Base-by-base conservation (phyloP, 2,113 vertebrate species). In the Agapornis roseicollis region DNA sequence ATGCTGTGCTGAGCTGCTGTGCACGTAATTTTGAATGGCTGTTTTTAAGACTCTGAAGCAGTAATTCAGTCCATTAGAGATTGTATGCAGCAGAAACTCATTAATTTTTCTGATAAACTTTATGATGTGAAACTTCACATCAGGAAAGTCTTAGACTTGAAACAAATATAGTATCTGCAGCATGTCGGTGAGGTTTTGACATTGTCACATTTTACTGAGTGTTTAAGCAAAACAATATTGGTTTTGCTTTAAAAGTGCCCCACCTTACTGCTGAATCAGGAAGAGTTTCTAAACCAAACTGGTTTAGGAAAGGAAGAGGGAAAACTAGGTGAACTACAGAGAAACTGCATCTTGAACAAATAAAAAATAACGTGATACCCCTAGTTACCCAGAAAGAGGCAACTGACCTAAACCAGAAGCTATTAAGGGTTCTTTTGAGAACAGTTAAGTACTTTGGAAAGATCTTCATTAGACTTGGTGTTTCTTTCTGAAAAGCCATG, bases 221-320 rank as follows among this genome's bases (percentile, higher is more conserved):
- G 7, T 85, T 89, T 31, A 64, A 47, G 20, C 82, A 76, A 65
- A 79, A 61, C 10, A 1, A 0, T 24, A 4, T 7, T 0, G 0
- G 5, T 81, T 92, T 64, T 64, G 2, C n/a, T 77, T 85, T 25
- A 46, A 7, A 80, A 77, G 7, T 73, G 15, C n/a, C 41, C 22
- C 0, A 1, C 58, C 29, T 91, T 68, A 18, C 11, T 72, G 68
- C 28, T 80, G 24, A 68, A 68, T 81, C 22, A 58, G 37, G 31
- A 61, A 55, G 12, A 37, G 10, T 58, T 89, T 74, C n/a, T 61
- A 68, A 89, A 56, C 13, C 3, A 2, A 86, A 44, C 8, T 84
- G 52, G 5, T 64, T 64, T 55, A 60, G 91, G 65, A 72, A 80
- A 47, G 64, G 35, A 83, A 71, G 55, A 70, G 16, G 17, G 18